A percentile compares a stretch with the other conserved stretches of the same genome.
These are phyloP conservation scores for Montipora cactus DNA, from an alignment of 64 coral and sea anemone species.

Conservation along the genomic window DNA sequence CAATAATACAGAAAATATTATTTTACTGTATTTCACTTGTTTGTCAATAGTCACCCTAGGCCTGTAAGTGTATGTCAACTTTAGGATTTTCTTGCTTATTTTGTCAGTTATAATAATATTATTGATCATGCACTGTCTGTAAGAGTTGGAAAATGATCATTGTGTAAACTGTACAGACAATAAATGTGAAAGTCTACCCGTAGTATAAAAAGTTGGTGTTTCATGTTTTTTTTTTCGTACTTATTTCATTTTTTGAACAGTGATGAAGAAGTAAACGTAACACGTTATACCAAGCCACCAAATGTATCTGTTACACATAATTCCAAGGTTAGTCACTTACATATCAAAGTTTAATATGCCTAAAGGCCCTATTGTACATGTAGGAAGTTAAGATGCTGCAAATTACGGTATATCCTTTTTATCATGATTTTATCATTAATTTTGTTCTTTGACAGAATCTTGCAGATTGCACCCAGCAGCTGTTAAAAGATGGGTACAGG, in stretches of 20 bases:
- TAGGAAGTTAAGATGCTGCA: neutral
- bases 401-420: neutral
- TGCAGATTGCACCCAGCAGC: conserved; percentile 82
- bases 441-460: conserved; percentile 70
- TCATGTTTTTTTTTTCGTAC: neutral
- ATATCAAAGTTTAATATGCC: neutral
- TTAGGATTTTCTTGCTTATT: no score
- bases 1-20: no score
- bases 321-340: conserved; percentile 57
- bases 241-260: conserved; percentile 26
- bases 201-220: neutral
- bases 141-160: no score
- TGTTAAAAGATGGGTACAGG: conserved; percentile 95
- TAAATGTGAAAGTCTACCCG: no score
- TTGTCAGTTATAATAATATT: no score
- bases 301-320: conserved; percentile 80
- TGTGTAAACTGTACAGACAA: no score
- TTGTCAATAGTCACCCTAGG: no score
- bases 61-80: no score
- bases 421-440: neutral
- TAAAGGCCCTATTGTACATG: neutral
- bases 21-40: no score
- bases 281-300: conserved; percentile 75
- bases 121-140: no score
- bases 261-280: conserved; percentile 80